Percentiles rank a stretch among this genome's conserved stretches.
Evolutionary conservation across 2,888 invertebrate genomes (phyloP).

Genomic region (Polyploca ridens): DNA sequence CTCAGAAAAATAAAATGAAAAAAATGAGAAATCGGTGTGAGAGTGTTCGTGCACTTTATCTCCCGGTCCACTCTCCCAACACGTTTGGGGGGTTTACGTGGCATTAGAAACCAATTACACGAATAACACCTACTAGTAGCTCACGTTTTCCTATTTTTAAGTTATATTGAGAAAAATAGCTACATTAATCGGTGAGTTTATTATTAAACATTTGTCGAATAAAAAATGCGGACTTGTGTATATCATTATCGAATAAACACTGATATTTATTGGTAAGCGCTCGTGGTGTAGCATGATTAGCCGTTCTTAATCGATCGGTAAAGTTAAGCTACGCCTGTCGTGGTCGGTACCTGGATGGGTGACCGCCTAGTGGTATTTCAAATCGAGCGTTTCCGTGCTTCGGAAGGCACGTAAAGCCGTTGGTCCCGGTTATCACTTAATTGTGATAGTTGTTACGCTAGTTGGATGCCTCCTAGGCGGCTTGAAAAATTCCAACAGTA

Average conservation of each 20-base stretch:
- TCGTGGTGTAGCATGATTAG: no score
- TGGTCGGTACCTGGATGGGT: no score
- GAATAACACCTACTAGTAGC: constrained; percentile 66
- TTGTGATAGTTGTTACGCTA: no score
- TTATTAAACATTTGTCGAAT: background rate
- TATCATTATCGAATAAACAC: background rate
- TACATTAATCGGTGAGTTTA: background rate
- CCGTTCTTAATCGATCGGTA: no score
- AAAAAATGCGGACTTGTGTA: background rate
- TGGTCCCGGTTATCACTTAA: no score
- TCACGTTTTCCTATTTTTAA: constrained; percentile 41
- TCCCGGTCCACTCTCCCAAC: constrained; percentile 78
- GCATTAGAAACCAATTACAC: constrained; percentile 85
- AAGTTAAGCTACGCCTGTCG: no score
- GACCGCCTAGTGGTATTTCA: no score
- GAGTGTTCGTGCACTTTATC: constrained; percentile 75
- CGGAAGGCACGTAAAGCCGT: no score
- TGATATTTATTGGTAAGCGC: background rate
- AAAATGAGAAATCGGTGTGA: constrained; percentile 50
- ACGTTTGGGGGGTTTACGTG: constrained; percentile 83
- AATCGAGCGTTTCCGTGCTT: no score
- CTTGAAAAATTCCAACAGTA: no score
- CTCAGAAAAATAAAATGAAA: constrained; percentile 38
- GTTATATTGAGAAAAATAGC: constrained; percentile 29
- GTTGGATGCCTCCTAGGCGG: no score